Conservation (phyloP, 2,797 vertebrate genomes). For the Hydrocynus forskahlii region DNA sequence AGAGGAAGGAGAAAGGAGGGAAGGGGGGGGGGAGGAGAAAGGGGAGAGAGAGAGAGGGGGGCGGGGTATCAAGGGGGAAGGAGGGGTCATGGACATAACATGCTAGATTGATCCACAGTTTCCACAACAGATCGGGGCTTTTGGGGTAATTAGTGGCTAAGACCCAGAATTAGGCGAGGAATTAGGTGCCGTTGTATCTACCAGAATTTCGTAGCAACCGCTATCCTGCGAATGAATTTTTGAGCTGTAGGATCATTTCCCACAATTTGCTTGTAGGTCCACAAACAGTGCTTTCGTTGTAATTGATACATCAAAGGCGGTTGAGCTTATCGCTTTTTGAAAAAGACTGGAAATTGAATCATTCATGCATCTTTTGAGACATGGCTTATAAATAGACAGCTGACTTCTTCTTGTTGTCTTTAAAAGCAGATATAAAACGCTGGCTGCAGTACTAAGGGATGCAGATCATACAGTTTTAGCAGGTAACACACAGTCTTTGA, state of each 20-base stretch:
- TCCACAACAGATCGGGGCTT: conserved; percentile 68
- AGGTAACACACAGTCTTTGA: conserved; percentile 31
- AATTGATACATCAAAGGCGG: conserved; percentile 25
- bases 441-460: conserved; percentile 57
- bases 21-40: conserved; percentile 46
- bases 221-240: conserved; percentile 76
- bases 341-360: conserved; percentile 3
- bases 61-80: background rate
- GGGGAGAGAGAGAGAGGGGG: background rate
- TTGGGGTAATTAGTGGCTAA: conserved; percentile 56
- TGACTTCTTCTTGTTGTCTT: conserved; percentile 66
- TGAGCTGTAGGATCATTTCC: conserved; percentile 71
- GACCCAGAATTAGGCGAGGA: conserved; percentile 64
- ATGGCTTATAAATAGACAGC: background rate
- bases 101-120: conserved; percentile 86
- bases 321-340: conserved; percentile 8
- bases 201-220: conserved; percentile 55
- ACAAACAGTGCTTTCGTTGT: conserved; percentile 25
- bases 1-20: conserved; percentile 70
- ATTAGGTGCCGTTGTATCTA: conserved; percentile 58
- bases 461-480: conserved; percentile 51
- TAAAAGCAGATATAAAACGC: conserved; percentile 70
- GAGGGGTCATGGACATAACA: conserved; percentile 80
- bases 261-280: conserved; percentile 20
- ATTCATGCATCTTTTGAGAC: conserved; percentile 8